Percentiles rank a stretch among this genome's conserved stretches.
phyloP scores from a whole-genome alignment of 2,888 invertebrate species.

The Eumerus sabulonum region DNA sequence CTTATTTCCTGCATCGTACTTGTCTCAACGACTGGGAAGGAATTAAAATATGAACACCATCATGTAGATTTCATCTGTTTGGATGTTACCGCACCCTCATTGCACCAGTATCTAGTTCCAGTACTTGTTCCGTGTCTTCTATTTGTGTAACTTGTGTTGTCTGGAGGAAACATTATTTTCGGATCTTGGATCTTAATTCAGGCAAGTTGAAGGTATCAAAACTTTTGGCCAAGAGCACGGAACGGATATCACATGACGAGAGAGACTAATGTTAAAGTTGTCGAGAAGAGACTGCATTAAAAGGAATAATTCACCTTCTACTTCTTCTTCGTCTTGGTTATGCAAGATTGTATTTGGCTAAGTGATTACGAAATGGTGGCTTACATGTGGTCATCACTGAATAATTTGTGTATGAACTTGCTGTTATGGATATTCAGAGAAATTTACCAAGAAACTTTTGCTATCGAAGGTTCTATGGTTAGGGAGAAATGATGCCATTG shows the following conservation, averaged over 20 bases:
- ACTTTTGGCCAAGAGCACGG: conserved; percentile 29
- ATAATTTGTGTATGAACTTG: too few relatives aligned
- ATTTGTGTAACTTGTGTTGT: conserved; percentile 41
- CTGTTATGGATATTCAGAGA: too few relatives aligned
- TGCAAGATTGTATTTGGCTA: too few relatives aligned
- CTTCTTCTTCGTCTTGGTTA: too few relatives aligned
- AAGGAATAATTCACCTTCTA: neutral
- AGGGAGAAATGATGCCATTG: too few relatives aligned
- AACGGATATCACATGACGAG: conserved; percentile 16
- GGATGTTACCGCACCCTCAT: conserved; percentile 24
- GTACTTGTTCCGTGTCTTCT: conserved; percentile 18
- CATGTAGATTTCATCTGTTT: conserved; percentile 40
- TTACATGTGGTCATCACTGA: too few relatives aligned
- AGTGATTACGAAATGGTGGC: too few relatives aligned
- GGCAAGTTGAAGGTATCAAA: conserved; percentile 47
- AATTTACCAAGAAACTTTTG: neutral
- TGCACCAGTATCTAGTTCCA: conserved; percentile 12
- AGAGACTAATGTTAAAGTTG: neutral
- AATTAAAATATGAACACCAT: conserved; percentile 52
- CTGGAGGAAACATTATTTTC: conserved; percentile 30
- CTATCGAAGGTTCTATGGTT: too few relatives aligned
- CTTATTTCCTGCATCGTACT: neutral
- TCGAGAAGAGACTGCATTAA: neutral
- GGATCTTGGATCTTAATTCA: conserved; percentile 37
- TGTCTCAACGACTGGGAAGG: conserved; percentile 13